Evolutionary conservation across 2,113 vertebrate genomes (phyloP).

Genomic region (Pagrus major): DNA sequence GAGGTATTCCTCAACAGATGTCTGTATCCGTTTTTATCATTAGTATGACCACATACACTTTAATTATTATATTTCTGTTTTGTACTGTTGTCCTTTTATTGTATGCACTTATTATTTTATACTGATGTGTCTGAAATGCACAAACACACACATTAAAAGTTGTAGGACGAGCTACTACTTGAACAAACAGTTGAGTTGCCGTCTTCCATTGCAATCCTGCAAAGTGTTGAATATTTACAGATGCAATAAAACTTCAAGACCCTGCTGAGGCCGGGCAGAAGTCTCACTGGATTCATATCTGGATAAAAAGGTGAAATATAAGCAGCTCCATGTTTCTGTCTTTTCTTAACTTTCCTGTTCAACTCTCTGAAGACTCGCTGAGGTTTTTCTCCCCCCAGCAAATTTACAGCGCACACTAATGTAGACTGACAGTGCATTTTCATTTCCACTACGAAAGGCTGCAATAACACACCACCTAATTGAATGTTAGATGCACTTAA

Average conservation of each 20-base stretch:
- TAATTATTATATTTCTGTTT: no score
- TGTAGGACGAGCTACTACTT: not conserved
- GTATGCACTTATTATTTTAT: no score
- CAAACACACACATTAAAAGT: no score
- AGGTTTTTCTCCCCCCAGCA: conserved; percentile 48
- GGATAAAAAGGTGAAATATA: conserved; percentile 1
- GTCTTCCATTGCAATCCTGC: not conserved
- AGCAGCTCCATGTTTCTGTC: conserved; percentile 10
- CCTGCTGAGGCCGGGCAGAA: not conserved
- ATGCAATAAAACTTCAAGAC: not conserved
- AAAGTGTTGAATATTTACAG: not conserved
- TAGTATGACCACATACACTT: no score
- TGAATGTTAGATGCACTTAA: conserved; percentile 75
- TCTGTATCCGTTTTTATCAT: no score
- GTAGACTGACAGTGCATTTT: conserved; percentile 71
- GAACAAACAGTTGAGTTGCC: not conserved
- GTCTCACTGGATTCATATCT: not conserved
- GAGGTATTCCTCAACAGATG: no score
- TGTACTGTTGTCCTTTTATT: no score
- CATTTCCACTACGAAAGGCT: conserved; percentile 65
- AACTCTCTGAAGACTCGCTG: conserved; percentile 21
- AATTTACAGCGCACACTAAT: conserved; percentile 70
- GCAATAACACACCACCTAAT: conserved; percentile 78
- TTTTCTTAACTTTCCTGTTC: conserved; percentile 32
- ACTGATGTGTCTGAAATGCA: no score